Base-by-base conservation (phyloP, 35 echinoderm and acorn worm genomes). In the Antedon bifida region DNA sequence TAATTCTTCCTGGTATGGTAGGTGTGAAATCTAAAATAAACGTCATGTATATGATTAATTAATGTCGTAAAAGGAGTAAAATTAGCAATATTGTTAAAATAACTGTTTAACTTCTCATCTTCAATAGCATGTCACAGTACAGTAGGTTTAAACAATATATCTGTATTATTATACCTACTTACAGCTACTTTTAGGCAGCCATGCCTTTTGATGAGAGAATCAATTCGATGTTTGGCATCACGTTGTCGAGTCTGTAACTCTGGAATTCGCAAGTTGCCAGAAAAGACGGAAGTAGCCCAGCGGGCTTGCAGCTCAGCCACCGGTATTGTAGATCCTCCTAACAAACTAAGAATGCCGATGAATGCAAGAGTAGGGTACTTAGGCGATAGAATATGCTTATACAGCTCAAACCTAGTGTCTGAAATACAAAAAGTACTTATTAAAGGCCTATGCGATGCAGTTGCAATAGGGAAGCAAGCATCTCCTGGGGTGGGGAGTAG, bases 111-210 rank as follows among this genome's bases (percentile, higher is more conserved):
- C n/a, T n/a, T n/a, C n/a, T n/a, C n/a, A n/a, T n/a, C n/a, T n/a
- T 42, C 14, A 7, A 42, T 42, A 42, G 14, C 4, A 42, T 42
- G 38, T 4, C 38, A 42, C 38, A 14, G 14, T 42, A 42, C 14
- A 42, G 5, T 42, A 42, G 14, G 38, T 7, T 14, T 42, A 14
- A 14, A 42, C n/a, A n/a, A n/a, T n/a, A n/a, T n/a, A n/a, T n/a
- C n/a, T n/a, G n/a, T n/a, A n/a, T n/a, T n/a, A n/a, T n/a, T n/a
- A n/a, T n/a, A 42, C 4, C 38, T 12, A 96, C 92, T 86, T 85
- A 97, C 94, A 89, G 85, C 84, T 35, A 90, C 83, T 77, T 85
- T 90, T 32, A 85, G 91, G 55, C 90, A 90, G 56, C 95, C 95
- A 55, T 88, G 93, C 23, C 64, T 85, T 77, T 92, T 83, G 0